Percentiles rank a stretch among this genome's conserved stretches.
phyloP scores from a whole-genome alignment of 2,888 invertebrate species.

The Oxycera nigricornis region DNA sequence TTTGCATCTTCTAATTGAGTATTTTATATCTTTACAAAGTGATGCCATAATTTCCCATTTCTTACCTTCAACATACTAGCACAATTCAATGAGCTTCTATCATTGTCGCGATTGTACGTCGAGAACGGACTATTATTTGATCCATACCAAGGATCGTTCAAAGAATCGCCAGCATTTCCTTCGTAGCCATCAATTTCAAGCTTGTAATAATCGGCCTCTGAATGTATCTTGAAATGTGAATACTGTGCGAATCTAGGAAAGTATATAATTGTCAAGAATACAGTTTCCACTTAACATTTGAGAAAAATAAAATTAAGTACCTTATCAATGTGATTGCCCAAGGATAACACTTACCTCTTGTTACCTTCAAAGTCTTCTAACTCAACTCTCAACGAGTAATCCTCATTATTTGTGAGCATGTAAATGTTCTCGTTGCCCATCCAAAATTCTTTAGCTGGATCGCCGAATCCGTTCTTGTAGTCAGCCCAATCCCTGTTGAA shows the following conservation, averaged over 20 bases:
- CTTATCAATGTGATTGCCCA: not conserved
- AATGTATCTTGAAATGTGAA: slow-evolving; percentile 90
- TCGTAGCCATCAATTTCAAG: slow-evolving; percentile 91
- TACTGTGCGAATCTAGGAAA: slow-evolving; percentile 83
- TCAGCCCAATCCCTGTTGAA: slow-evolving; percentile 93
- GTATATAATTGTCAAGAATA: too few species aligned
- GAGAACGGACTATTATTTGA: slow-evolving; percentile 94
- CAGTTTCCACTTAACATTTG: not conserved
- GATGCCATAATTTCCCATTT: too few species aligned
- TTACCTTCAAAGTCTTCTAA: slow-evolving; percentile 93
- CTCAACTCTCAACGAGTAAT: slow-evolving; percentile 85
- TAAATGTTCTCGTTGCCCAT: slow-evolving; percentile 93
- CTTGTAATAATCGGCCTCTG: slow-evolving; percentile 90
- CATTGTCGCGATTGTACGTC: slow-evolving; percentile 91
- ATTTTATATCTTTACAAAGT: too few species aligned
- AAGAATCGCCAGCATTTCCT: slow-evolving; percentile 88
- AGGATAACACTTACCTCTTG: slow-evolving; percentile 70
- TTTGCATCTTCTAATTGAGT: too few species aligned
- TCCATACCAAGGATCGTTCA: slow-evolving; percentile 94
- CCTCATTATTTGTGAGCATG: slow-evolving; percentile 91
- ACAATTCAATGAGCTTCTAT: slow-evolving; percentile 88
- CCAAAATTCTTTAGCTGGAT: slow-evolving; percentile 90
- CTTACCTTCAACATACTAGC: slow-evolving; percentile 84
- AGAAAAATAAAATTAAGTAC: not conserved
- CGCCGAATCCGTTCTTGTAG: slow-evolving; percentile 92